These are phyloP conservation scores for Ormyrus labotus DNA, from an alignment of 2,888 invertebrate genomes.

Conservation along the genomic window DNA sequence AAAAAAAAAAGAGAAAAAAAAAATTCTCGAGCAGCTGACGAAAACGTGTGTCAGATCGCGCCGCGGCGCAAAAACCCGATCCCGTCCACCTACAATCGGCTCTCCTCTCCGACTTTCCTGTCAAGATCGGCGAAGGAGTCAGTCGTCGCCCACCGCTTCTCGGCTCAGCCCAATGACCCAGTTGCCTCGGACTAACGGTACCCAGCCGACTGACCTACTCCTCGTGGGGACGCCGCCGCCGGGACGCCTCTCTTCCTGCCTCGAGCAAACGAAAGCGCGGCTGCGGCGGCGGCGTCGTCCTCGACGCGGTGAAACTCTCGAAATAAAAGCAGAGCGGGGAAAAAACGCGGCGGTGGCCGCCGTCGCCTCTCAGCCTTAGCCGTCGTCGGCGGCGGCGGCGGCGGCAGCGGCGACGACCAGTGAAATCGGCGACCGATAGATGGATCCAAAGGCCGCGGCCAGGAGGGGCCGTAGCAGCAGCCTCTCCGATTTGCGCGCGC, in stretches of 20 bases:
- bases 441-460: background rate
- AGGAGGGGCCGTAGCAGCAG: background rate
- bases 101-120: too few species aligned
- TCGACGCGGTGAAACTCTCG: slow-evolving; percentile 43
- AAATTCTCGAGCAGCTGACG: too few species aligned
- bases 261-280: slow-evolving; percentile 21
- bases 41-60: too few species aligned
- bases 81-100: too few species aligned
- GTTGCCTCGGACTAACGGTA: slow-evolving; percentile 47
- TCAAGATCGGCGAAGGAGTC: background rate
- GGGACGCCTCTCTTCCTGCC: background rate
- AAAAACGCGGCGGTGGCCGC: too few species aligned
- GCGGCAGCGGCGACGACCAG: background rate
- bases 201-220: slow-evolving; percentile 48
- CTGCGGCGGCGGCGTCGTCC: background rate
- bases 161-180: background rate
- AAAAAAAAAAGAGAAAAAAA: too few species aligned
- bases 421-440: background rate
- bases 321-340: slow-evolving; percentile 2
- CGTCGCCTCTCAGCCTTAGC: too few species aligned
- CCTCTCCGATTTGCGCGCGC: too few species aligned
- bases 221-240: background rate
- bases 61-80: too few species aligned
- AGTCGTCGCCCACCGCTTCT: slow-evolving; percentile 40
- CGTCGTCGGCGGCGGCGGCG: background rate